Evolutionary conservation across 1,140 invertebrate genomes (phyloP).

Genomic region (Adelges cooleyi): DNA sequence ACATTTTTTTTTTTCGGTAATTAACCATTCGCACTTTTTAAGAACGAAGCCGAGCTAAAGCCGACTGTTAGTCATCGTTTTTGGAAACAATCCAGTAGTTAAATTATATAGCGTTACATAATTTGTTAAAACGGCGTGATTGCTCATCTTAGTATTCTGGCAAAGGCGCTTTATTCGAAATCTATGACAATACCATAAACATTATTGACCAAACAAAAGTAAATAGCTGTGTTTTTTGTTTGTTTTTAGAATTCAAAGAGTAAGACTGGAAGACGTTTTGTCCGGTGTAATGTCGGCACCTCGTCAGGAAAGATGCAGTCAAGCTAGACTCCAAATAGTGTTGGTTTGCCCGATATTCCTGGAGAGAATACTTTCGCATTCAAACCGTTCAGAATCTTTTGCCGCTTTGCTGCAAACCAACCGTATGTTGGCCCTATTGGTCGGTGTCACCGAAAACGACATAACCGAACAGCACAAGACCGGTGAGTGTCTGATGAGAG

Average conservation of each 20-base stretch:
- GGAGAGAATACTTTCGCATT: slow-evolving; percentile 42
- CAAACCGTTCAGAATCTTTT: slow-evolving; percentile 1
- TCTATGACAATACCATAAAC: no score
- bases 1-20: no score
- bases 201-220: no score
- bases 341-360: slow-evolving; percentile 63
- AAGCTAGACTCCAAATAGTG: slow-evolving; percentile 52
- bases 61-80: no score
- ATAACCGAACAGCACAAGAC: slow-evolving; percentile 48
- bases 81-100: no score
- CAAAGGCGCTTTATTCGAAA: no score
- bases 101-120: no score
- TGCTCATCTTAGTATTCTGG: no score
- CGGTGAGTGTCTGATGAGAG: slow-evolving; percentile 39
- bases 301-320: slow-evolving; percentile 38
- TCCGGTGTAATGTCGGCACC: slow-evolving; percentile 43
- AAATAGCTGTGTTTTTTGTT: slow-evolving; percentile 20
- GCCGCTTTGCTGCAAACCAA: slow-evolving; percentile 37
- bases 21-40: no score
- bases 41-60: no score
- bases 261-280: slow-evolving; percentile 56
- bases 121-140: no score
- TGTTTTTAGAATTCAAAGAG: slow-evolving; percentile 52
- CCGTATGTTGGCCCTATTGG: slow-evolving; percentile 58
- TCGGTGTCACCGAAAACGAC: slow-evolving; percentile 56